Evolutionary conservation across 2,888 invertebrate genomes (phyloP).

Genomic region (Melanostoma scalare): DNA sequence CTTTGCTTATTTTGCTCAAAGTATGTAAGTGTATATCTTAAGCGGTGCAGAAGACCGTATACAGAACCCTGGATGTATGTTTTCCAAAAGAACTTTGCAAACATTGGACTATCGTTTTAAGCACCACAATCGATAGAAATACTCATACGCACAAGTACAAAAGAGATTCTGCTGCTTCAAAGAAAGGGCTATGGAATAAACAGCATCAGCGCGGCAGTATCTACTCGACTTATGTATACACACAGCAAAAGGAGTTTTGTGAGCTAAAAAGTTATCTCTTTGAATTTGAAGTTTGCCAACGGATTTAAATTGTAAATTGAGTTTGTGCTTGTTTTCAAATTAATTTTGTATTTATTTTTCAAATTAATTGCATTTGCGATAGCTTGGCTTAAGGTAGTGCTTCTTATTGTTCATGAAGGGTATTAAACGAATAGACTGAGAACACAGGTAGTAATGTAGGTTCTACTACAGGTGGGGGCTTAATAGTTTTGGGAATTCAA

Average conservation of each 20-base stretch:
- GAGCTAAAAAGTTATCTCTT: conserved; percentile 46
- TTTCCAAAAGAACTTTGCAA: conserved; percentile 45
- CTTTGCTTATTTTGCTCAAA: conserved; percentile 44
- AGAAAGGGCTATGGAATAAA: not conserved
- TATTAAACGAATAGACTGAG: too few relatives aligned
- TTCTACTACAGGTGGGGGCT: conserved; percentile 15
- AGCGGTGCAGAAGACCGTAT: not conserved
- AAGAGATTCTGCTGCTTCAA: not conserved
- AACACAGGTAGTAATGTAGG: too few relatives aligned
- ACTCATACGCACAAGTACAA: not conserved
- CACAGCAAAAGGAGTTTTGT: conserved; percentile 7
- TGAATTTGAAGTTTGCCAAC: conserved; percentile 32
- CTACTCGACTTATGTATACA: not conserved
- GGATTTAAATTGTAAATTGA: conserved; percentile 66
- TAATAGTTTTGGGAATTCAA: not conserved
- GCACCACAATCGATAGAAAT: conserved; percentile 30
- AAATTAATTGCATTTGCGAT: conserved; percentile 66
- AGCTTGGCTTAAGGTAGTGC: not conserved
- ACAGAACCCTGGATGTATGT: not conserved
- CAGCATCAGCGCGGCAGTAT: not conserved
- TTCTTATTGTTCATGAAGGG: not conserved
- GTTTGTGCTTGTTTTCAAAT: conserved; percentile 68
- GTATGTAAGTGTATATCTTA: conserved; percentile 21
- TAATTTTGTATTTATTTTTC: conserved; percentile 67
- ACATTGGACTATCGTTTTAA: conserved; percentile 43